Conservation (phyloP, 2,113 vertebrate genomes). For the Hippoglossus stenolepis region DNA sequence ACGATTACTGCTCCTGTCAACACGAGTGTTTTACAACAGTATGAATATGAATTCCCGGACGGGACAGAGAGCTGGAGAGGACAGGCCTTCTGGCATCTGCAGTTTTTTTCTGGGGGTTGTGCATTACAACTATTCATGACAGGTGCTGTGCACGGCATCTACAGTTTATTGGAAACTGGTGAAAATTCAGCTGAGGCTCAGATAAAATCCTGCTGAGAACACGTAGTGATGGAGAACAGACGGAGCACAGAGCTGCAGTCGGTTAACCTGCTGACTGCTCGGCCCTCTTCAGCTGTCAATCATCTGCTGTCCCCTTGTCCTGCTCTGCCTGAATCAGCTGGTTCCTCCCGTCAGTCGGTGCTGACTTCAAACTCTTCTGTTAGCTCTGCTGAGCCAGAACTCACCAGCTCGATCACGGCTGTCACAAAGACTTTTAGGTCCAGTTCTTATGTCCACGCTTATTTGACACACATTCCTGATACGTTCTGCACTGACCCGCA, state of each 20-base stretch:
- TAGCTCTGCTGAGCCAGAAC: constrained; percentile 3
- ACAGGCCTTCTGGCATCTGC: not conserved
- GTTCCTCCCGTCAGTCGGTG: constrained; percentile 5
- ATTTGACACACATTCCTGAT: not conserved
- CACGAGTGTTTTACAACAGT: no score
- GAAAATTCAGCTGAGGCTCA: constrained; percentile 17
- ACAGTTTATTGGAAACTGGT: constrained; percentile 8
- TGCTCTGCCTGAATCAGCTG: constrained; percentile 44
- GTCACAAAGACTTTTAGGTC: constrained; percentile 11
- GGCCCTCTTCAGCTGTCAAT: constrained; percentile 32
- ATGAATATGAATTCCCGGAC: no score
- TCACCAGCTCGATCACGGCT: not conserved
- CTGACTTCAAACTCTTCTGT: constrained; percentile 15
- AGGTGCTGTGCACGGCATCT: not conserved
- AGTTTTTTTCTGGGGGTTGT: not conserved
- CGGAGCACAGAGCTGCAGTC: not conserved
- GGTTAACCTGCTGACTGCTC: constrained; percentile 13
- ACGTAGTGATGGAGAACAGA: not conserved
- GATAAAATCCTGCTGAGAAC: constrained; percentile 24
- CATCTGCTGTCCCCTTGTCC: constrained; percentile 12
- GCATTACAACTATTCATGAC: not conserved
- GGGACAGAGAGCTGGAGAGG: not conserved
- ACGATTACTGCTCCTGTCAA: no score
- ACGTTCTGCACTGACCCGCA: not conserved
- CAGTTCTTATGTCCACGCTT: not conserved